Evolutionary conservation across 2,113 vertebrate species (phyloP).

Genomic region (Columba janthina): DNA sequence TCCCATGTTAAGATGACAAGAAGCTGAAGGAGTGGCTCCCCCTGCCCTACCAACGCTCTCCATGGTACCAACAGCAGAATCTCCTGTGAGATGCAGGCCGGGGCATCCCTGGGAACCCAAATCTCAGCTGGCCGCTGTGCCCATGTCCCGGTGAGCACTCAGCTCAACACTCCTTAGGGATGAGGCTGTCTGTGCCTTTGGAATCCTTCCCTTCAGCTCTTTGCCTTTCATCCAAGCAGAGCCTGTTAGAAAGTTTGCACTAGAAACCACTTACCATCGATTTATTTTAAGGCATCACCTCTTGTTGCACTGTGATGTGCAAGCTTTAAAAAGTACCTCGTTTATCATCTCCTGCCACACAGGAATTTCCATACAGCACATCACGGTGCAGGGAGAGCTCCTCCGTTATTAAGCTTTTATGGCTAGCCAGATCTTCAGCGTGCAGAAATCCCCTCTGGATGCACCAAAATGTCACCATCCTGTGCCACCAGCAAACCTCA

Average conservation of each 20-base stretch:
- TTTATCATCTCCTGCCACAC: background rate
- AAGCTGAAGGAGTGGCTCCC: background rate
- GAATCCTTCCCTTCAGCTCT: constrained; percentile 1
- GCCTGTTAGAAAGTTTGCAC: background rate
- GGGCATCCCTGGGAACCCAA: background rate
- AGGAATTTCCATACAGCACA: constrained; percentile 6
- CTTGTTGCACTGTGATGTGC: background rate
- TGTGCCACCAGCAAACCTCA: accelerated
- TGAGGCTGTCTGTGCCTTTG: background rate
- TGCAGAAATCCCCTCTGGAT: background rate
- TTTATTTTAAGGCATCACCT: constrained; percentile 56
- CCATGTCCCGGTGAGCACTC: accelerated
- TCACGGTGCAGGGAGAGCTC: background rate
- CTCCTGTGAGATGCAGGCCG: background rate
- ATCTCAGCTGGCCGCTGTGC: accelerated
- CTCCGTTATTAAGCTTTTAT: background rate
- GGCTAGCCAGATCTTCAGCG: background rate
- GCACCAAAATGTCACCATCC: background rate
- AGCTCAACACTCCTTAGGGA: background rate
- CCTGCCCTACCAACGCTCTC: accelerated
- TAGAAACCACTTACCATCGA: constrained; percentile 27
- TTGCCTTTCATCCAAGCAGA: background rate
- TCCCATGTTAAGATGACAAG: background rate
- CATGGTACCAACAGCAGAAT: background rate
- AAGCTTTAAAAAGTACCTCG: constrained; percentile 45